These are phyloP conservation scores for Perca flavescens DNA, from an alignment of 2,113 vertebrate genomes.

Conservation along the genomic window DNA sequence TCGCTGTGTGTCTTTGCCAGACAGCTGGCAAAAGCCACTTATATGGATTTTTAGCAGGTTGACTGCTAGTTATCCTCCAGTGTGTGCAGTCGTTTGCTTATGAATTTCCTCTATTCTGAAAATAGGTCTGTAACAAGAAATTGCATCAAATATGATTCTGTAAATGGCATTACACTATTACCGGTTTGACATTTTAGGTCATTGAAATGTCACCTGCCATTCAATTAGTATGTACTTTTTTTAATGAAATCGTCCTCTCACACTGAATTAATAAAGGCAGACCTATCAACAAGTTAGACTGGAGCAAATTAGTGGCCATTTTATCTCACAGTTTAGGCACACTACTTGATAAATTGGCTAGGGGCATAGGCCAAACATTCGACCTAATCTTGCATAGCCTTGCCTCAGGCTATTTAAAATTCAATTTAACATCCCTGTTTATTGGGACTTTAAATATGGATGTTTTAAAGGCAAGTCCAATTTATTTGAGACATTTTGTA, in stretches of 20 bases:
- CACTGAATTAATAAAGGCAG: conserved; percentile 39
- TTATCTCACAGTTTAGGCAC: conserved; percentile 56
- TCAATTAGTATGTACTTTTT: conserved; percentile 57
- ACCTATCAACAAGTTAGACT: conserved; percentile 44
- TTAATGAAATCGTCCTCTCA: conserved; percentile 55
- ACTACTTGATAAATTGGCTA: conserved; percentile 57
- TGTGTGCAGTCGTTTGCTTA: background rate
- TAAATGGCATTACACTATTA: conserved; percentile 49
- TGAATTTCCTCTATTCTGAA: conserved; percentile 10
- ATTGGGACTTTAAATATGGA: conserved; percentile 47
- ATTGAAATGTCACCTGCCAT: conserved; percentile 63
- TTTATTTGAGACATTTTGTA: conserved; percentile 35
- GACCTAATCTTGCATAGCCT: conserved; percentile 47
- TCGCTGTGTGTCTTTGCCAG: background rate
- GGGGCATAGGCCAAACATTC: conserved; percentile 40
- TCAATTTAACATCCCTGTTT: conserved; percentile 60
- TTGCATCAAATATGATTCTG: conserved; percentile 23
- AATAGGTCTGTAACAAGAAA: conserved; percentile 2
- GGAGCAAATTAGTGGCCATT: conserved; percentile 56
- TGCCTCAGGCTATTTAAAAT: conserved; percentile 52
- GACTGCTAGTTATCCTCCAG: background rate
- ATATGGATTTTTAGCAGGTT: background rate
- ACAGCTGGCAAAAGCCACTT: conserved; percentile 6
- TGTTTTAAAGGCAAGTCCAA: conserved; percentile 35
- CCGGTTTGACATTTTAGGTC: conserved; percentile 52